phyloP scores from a whole-genome alignment of 2,113 vertebrate genomes.

The Callipepla californica region DNA sequence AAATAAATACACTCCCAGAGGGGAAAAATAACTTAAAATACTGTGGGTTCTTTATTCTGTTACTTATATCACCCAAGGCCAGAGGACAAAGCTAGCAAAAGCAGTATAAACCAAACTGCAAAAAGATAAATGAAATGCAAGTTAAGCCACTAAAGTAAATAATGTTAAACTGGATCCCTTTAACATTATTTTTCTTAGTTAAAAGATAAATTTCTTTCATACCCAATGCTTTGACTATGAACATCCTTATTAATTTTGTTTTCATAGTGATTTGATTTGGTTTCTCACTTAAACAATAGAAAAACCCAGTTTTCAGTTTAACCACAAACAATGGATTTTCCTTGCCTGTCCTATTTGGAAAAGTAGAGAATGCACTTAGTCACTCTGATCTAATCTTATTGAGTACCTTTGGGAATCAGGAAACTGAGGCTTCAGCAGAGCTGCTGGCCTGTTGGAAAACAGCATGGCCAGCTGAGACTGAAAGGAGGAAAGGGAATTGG shows the following conservation, averaged over 20 bases:
- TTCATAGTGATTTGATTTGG: background rate
- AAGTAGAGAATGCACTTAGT: slow-evolving; percentile 40
- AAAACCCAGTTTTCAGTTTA: background rate
- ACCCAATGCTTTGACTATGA: background rate
- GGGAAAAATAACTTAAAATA: background rate
- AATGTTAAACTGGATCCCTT: background rate
- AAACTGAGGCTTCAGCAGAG: slow-evolving; percentile 32
- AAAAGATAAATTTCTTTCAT: background rate
- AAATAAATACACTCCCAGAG: background rate
- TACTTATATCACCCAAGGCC: background rate
- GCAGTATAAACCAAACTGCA: background rate
- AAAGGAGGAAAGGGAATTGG: background rate
- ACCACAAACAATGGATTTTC: background rate
- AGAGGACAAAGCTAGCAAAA: background rate
- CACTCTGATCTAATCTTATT: slow-evolving; percentile 48
- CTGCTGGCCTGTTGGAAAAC: background rate
- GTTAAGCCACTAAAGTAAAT: background rate
- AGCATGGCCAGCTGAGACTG: background rate
- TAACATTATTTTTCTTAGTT: background rate
- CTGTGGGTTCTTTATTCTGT: background rate
- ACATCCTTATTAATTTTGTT: background rate
- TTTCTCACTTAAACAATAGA: background rate
- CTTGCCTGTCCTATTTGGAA: background rate
- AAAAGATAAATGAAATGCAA: background rate
- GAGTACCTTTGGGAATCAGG: slow-evolving; percentile 39